phyloP scores from a whole-genome alignment of 2,888 invertebrate species.

The Laspeyria flexula region DNA sequence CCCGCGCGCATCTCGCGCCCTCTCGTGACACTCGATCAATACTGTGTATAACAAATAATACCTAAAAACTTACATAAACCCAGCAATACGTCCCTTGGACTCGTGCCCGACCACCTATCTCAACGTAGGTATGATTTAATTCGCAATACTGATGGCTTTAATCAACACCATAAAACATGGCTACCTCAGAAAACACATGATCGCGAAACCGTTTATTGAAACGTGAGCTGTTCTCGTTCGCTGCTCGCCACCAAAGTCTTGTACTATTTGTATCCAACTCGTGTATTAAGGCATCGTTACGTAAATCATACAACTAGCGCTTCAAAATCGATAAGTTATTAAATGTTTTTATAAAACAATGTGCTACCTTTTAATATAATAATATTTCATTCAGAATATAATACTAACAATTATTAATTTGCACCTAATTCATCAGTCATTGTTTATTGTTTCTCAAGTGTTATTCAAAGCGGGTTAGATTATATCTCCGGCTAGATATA shows the following conservation, averaged over 20 bases:
- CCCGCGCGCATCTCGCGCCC: constrained; percentile 71
- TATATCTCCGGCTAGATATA: constrained; percentile 20
- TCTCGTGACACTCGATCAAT: constrained; percentile 70
- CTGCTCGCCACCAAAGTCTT: constrained; percentile 20
- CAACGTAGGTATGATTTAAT: constrained; percentile 42
- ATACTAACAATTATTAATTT: no score
- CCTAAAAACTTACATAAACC: constrained; percentile 32
- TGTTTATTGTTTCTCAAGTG: no score
- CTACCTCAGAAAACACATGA: constrained; percentile 74
- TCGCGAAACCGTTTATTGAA: constrained; percentile 52
- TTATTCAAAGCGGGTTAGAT: neutral
- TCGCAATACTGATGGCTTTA: constrained; percentile 55
- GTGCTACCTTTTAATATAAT: no score
- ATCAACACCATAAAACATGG: constrained; percentile 65
- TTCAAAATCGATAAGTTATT: constrained; percentile 73
- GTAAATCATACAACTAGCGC: constrained; percentile 63
- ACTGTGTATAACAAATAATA: constrained; percentile 48
- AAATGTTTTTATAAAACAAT: constrained; percentile 41
- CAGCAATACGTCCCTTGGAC: constrained; percentile 7
- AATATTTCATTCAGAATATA: no score
- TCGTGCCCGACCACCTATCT: constrained; percentile 4
- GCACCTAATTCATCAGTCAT: no score
- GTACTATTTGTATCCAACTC: constrained; percentile 26
- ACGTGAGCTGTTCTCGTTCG: constrained; percentile 60
- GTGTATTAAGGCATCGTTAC: constrained; percentile 60